Base-by-base conservation (phyloP, 1,140 invertebrate genomes). In the Latrodectus geometricus region DNA sequence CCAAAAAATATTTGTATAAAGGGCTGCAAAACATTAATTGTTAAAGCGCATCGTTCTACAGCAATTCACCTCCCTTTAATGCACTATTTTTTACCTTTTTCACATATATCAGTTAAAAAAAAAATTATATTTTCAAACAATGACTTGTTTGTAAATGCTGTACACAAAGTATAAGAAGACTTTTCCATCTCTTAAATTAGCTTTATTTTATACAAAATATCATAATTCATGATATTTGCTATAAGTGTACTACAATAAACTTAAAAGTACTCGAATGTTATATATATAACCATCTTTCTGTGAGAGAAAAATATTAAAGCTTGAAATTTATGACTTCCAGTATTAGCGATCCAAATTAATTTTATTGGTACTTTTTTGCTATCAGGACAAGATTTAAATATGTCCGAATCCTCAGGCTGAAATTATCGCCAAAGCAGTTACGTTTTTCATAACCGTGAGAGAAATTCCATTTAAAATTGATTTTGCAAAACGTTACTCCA, bases 11-110 rank as follows among this genome's bases (percentile, higher is more conserved):
- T 86, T 86, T 78, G 75, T 86, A 86, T 35, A 86, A 86, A 86
- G 74, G 83, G 83, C 74, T 86, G 77, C 52, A 70, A 77, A 86
- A 86, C 75, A 86, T 66, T 68, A 77, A 77, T 61, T 49, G 17
- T 48, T 48, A 61, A 86, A 70, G 77, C 9, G 49, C 66, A 78
- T 78, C 50, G 61, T 69, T 65, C 74, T 76, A 69, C 65, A 78
- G 83, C 54, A 50, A 49, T 77, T 81, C 79, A 70, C 77, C 54
- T 21, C 20, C 83, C 54, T 48, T 35, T 35, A 11, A 86, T 69
- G 83, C 83, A 86, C 83, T 76, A 77, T 86, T 86, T 86, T 86
- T 86, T 15, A 17, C 82, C 52, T 70, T 72, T 76, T 20, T 78
- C 83, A 50, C 74, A 49, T 14, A 21, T 69, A 77, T 84, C 17